Base-by-base conservation (phyloP, 1,140 invertebrate species). In the Ceratina australensis region DNA sequence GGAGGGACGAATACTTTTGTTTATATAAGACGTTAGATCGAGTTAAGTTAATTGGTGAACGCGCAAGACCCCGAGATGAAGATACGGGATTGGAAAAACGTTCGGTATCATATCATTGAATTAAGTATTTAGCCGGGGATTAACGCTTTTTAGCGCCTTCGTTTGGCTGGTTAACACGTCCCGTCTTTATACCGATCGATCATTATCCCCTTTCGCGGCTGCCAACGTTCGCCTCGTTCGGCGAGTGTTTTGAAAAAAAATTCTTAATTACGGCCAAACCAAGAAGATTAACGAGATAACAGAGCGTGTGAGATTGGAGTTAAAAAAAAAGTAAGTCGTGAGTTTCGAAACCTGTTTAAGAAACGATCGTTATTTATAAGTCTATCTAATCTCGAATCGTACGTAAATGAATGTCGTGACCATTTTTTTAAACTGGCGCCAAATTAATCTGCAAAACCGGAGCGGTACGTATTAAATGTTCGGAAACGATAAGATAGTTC, bases 1-100 rank as follows among this genome's bases (percentile, higher is more conserved):
- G 28, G 3, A 67, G 71, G 16, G 72, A 61, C 24, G 28, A 13
- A 33, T 10, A 26, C 52, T 49, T n/a, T 69, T 50, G 10, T 72
- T 61, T 50, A 18, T 22, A 7, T 18, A 68, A 63, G 13, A 12
- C 12, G 50, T 20, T 47, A n/a, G 18, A 65, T 47, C 63, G 3
- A 33, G 28, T 42, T 16, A 47, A 54, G 52, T 66, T 24, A 15
- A 12, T 16, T 22, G 3, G 15, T 10, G 20, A 5, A 42, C 28
- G 13, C 13, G 56, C 4, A 0, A 50, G 15, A 15, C 18, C 0
- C 15, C 0, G 0, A n/a, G n/a, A 15, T 20, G 0, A 28, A 5
- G 2, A n/a, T 28, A 12, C 24, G 20, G 20, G 10, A 33, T 4
- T 0, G n/a, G 8, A 2, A 28, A 72, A n/a, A 28, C 15, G 1